Evolutionary conservation across 2,888 invertebrate genomes (phyloP).

Genomic region (Gasteruption jaculator): DNA sequence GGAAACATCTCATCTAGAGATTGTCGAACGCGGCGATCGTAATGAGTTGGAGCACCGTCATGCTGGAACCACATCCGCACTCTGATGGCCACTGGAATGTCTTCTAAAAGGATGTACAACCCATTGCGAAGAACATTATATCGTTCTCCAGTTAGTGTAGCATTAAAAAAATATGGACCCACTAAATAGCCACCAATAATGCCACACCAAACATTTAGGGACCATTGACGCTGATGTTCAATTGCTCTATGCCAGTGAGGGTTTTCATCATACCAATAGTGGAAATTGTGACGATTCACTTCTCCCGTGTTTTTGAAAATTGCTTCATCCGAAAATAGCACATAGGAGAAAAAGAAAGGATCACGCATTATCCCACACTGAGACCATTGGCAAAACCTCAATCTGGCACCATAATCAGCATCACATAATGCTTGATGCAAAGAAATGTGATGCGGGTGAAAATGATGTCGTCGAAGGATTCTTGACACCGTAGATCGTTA

Average conservation of each 20-base stretch:
- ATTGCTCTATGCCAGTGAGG: background rate
- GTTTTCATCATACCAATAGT: background rate
- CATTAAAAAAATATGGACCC: conserved; percentile 7
- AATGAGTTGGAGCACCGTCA: too few species aligned
- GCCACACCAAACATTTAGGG: conserved; percentile 7
- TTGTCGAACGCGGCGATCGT: too few species aligned
- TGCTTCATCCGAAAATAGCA: conserved; percentile 11
- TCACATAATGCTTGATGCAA: too few species aligned
- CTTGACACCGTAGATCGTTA: too few species aligned
- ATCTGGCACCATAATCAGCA: too few species aligned
- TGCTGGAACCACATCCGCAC: conserved; percentile 2
- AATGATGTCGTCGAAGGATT: background rate
- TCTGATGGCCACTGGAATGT: conserved; percentile 1
- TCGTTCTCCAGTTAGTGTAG: conserved; percentile 8
- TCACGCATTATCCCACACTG: too few species aligned
- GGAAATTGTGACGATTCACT: conserved; percentile 3
- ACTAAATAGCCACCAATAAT: conserved; percentile 4
- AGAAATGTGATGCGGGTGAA: conserved; percentile 7
- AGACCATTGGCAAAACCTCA: too few species aligned
- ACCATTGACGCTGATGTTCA: conserved; percentile 5
- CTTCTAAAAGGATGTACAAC: background rate
- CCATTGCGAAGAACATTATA: background rate
- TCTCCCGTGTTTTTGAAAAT: conserved; percentile 9
- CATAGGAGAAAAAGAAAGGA: conserved; percentile 8
- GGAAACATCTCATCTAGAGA: too few species aligned